Evolutionary conservation across 2,888 invertebrate genomes (phyloP), one percentile per base, ranked within the genome.

Genomic region (Microchrysa polita): DNA sequence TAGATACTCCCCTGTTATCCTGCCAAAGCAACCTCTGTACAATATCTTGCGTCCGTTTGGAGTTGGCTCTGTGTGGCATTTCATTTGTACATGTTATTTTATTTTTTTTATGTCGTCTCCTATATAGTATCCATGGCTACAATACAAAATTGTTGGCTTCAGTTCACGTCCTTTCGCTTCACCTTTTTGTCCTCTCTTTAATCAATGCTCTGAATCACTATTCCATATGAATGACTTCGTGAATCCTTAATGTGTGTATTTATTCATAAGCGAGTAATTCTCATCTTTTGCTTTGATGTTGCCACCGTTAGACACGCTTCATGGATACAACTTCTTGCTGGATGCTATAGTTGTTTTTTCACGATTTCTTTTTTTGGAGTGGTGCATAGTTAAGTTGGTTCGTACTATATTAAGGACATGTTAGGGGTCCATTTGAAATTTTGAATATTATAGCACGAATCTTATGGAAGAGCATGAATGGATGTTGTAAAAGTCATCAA

Each of bases 201-300:
- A 67, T 65, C 27, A 53, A 67, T 67, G 53, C 27, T 27, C 52
- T n/a, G 53, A 48, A 53, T 67, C 67, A 67, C 67, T 67, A 67
- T 67, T 67, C 52, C 67, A 53, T 52, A 53, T 67, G 67, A 67
- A 53, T 67, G 67, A 53, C 67, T 67, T 52, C 52, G 52, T 52
- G 61, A 61, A 61, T 61, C 7, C 61, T 61, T 61, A 61, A 61
- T 61, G 61, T 61, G 60, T 60, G 61, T 40, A 61, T 61, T 61
- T 61, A 61, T 61, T 61, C 61, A 61, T 40, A 61, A 61, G 40
- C 61, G 34, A 61, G 42, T 55, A 16, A 55, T 55, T 20, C 22
- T 20, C 16, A 16, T 10, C 55, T 16, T 55, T 20, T 20, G 1
- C 55, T 55, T 55, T 55, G 55, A 55, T 18, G 20, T 55, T 55